Evolutionary conservation across 1,140 invertebrate species (phyloP), one percentile per base, ranked within the genome.

Genomic region (Drusus annulatus): DNA sequence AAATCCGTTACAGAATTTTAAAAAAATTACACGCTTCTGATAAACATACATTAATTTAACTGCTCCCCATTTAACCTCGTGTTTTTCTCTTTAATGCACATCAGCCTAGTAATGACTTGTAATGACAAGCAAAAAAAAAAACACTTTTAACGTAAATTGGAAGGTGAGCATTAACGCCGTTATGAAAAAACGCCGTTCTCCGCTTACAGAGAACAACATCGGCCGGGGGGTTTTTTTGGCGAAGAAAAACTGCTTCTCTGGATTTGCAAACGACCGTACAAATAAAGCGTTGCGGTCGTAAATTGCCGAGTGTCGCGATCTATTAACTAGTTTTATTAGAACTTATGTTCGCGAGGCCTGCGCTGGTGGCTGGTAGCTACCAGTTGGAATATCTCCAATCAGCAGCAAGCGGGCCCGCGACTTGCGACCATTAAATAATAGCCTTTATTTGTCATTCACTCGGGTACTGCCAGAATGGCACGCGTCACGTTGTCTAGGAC

Each of bases 321-420:
- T 31, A 81, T 81, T 81, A 81, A 76, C 52, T 10, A 45, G 73
- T 69, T 81, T 79, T 77, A 81, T 81, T 81, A 73, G 63, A 81
- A 79, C 79, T 81, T 79, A 81, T 81, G 62, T 56, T 16, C 25
- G 25, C 58, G 63, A 69, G 36, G 25, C 52, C 56, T 50, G 28
- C 36, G 25, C 17, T 50, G 16, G 17, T 25, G 23, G 28, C 62
- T 68, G 3, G 73, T 23, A 28, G 10, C 31, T 15, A n/a, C n/a
- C n/a, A n/a, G 23, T 10, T 16, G 36, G 56, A 13, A 77, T 50
- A 45, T 25, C 31, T 45, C 36, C 36, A 13, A 45, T 45, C 36
- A 45, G 36, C 31, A 8, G 15, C 4, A 56, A 8, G 19, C 4
- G 56, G 28, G 60, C 45, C 36, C 23, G 63, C 58, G 21, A 45